phyloP scores from a whole-genome alignment of 2,797 vertebrate species.

The Paedocypris micromegethes region DNA sequence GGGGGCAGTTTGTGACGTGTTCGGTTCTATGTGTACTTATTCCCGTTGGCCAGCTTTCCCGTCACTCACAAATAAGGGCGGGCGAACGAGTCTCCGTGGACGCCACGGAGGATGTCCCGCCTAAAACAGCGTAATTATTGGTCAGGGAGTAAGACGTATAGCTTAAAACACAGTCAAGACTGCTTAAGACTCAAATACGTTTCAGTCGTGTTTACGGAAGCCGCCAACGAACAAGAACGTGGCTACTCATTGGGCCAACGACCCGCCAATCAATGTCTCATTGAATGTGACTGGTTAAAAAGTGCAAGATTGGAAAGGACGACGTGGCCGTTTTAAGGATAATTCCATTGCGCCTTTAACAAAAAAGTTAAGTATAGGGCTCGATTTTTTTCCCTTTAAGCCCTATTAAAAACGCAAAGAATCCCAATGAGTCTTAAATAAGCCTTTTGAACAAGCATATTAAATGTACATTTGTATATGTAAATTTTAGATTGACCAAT shows the following conservation, averaged over 20 bases:
- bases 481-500: too few species aligned
- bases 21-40: slow-evolving; percentile 54
- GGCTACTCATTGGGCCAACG: slow-evolving; percentile 27
- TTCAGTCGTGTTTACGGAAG: slow-evolving; percentile 49
- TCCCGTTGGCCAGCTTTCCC: slow-evolving; percentile 47
- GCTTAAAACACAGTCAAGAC: slow-evolving; percentile 43
- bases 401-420: too few species aligned
- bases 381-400: too few species aligned
- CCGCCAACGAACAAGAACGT: background rate
- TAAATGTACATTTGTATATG: too few species aligned
- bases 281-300: slow-evolving; percentile 22
- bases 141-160: slow-evolving; percentile 20
- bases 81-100: background rate
- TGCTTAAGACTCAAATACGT: accelerated
- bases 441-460: too few species aligned
- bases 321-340: slow-evolving; percentile 65
- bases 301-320: slow-evolving; percentile 57
- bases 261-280: slow-evolving; percentile 52
- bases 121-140: slow-evolving; percentile 42
- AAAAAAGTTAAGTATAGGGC: too few species aligned
- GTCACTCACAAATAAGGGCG: slow-evolving; percentile 36
- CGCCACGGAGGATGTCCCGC: slow-evolving; percentile 33
- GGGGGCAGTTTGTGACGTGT: slow-evolving; percentile 18
- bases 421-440: too few species aligned
- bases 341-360: slow-evolving; percentile 15